Base-by-base conservation (phyloP, 1,140 invertebrate species). In the Megalopta genalis region DNA sequence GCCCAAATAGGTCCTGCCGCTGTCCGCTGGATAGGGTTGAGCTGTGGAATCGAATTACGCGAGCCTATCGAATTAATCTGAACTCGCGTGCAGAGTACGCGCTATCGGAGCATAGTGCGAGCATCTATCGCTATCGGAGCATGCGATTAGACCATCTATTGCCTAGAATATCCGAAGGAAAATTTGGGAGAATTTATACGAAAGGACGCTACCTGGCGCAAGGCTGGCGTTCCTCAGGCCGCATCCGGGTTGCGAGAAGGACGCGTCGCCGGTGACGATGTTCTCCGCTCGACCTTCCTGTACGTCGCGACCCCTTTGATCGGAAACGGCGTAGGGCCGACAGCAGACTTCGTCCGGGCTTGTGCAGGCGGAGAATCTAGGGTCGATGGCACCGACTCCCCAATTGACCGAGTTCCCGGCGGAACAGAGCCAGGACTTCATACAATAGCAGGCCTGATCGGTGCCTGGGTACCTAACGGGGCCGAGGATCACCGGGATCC, bases 1-100 rank as follows among this genome's bases (percentile, higher is more conserved):
- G 1, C 89, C 94, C 84, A 94, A 95, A 77, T 94, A 90, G 0
- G 94, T 85, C 72, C 83, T 86, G 9, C 87, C 90, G 9, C 80
- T 83, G 9, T 79, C 75, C 9, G 62, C 32, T 7, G 88, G 67
- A 37, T 87, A 84, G 10, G 86, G 77, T 71, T 81, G 68, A 9
- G 64, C 88, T 91, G 27, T 65, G 78, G 63, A 66, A 42, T 64
- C n/a, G 23, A 42, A 32, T 37, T 52, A 69, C 70, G 42, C 12
- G 42, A 46, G 9, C 0, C 42, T 0, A 46, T 46, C 42, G 42
- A 46, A 3, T 6, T 4, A 4, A 32, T 32, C 32, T 32, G 4
- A 32, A 32, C 1, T 32, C 32, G 32, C 32, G 4, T 2, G 32
- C 32, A 32, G 32, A 32, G 32, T 32, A 32, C n/a, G n/a, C n/a